Base-by-base conservation (phyloP, 2,797 vertebrate genomes). In the Gouania willdenowi region DNA sequence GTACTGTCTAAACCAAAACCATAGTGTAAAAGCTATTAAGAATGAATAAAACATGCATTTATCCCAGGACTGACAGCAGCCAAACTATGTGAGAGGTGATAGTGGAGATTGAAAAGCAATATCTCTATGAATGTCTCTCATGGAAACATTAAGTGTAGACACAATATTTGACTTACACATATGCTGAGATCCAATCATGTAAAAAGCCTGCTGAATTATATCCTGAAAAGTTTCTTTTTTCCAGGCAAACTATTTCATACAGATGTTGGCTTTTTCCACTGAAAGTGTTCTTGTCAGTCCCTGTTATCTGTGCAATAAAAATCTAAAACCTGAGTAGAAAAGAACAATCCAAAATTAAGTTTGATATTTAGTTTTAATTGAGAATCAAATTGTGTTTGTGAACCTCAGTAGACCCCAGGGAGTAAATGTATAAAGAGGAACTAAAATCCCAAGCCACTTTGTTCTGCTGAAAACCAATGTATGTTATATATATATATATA, bases 101-200 rank as follows among this genome's bases (percentile, higher is more conserved):
- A 57, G 54, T 66, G 55, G 45, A 54, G 73, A 67, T 68, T n/a
- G 77, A 69, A 79, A 75, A 66, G 66, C 58, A 51, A 44, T 45
- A 41, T 67, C 45, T 68, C 18, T 31, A 74, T 59, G 49, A 62
- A 54, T 49, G 76, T 72, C 51, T 52, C 60, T 45, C 66, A 60
- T n/a, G 54, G 66, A 75, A 76, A 71, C 45, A 33, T 19, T 8
- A 11, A 59, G 30, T 31, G 54, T 15, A 48, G 62, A 71, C 50
- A 46, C 58, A 69, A 43, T 42, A 20, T 39, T 54, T 77, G 61
- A 54, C 38, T 68, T 41, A 33, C 15, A 1, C 17, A 3, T 39
- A 2, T 0, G n/a, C 21, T 2, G 17, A 31, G 9, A 53, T 77
- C 79, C 76, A 79, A 49, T 35, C 33, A 50, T 46, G 69, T 74